Base-by-base conservation (phyloP, 2,797 vertebrate genomes). In the Antennarius maculatus region DNA sequence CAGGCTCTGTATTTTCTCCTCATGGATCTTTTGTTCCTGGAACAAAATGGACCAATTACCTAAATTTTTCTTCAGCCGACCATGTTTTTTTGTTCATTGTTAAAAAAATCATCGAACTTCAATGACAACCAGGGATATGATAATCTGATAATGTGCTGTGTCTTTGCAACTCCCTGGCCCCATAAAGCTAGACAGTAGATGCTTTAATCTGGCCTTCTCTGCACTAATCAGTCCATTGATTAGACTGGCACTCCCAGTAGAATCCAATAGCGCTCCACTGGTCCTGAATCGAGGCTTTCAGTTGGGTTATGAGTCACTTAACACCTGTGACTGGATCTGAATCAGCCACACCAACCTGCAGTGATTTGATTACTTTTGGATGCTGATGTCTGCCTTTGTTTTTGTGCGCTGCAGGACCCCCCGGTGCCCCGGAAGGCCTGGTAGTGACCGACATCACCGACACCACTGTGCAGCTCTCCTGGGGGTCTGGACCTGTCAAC, bases 361-460 rank as follows among this genome's bases (percentile, higher is more conserved):
- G 9, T 51, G 31, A 61, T 54, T 68, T 55, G 46, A 74, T 82
- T 55, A 59, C 80, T 76, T 69, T 57, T 57, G 50, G 43, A 57
- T 13, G 52, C 61, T 85, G 70, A 84, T 57, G 60, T 77, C 37
- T 73, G 45, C 72, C 54, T 12, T 66, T 80, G 54, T 85, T 81
- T 79, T 43, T 71, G 62, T 23, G 1, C 71, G 50, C 65, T 66
- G 77, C 71, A 97, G 95, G 94, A 73, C 93, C 95, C 28, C 96
- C 96, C 58, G 95, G 94, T 55, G 93, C 94, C 52, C 95, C 95
- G 0, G 94, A 95, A 83, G 89, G 91, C 50, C 87, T 96, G 72
- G 79, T 82, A 75, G 94, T 97, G 74, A 93, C 91, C 43, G 90
- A 93, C 45, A 76, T 96, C 67, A 95, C 95, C 31, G 95, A 94